Evolutionary conservation across 1,140 invertebrate genomes (phyloP).

Genomic region (Penaeus japonicus): DNA sequence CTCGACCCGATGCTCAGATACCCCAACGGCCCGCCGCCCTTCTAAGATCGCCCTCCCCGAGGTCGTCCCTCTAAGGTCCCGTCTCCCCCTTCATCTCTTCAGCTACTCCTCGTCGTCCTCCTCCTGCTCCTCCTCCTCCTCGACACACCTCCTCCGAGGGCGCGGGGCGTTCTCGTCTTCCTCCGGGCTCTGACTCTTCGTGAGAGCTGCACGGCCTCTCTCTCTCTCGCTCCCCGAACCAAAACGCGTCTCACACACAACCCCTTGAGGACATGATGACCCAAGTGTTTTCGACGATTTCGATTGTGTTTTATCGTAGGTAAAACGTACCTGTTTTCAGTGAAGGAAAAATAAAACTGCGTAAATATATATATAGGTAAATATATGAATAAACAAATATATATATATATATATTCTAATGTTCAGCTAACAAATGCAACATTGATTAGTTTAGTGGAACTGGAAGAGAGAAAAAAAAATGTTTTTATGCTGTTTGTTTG

Average conservation of each 20-base stretch:
- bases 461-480: not conserved
- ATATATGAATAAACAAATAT: slow-evolving; percentile 25
- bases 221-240: too few relatives aligned
- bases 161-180: not conserved
- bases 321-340: not conserved
- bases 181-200: not conserved
- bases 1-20: slow-evolving; percentile 87
- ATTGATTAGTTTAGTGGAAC: slow-evolving; percentile 21
- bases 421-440: slow-evolving; percentile 7
- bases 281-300: too few relatives aligned
- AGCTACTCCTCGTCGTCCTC: not conserved
- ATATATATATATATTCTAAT: slow-evolving; percentile 36
- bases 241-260: too few relatives aligned
- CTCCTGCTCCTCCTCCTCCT: not conserved
- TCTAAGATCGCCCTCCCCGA: slow-evolving; percentile 68
- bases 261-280: too few relatives aligned
- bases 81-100: not conserved
- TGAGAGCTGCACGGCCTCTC: not conserved
- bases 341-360: not conserved
- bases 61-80: not conserved
- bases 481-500: slow-evolving; percentile 7
- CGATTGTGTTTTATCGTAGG: not conserved
- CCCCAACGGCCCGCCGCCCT: slow-evolving; percentile 87
- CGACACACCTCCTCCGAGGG: not conserved
- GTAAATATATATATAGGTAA: slow-evolving; percentile 23